phyloP scores from a whole-genome alignment of 1,140 invertebrate species.

The Drosophila pseudoananassae region DNA sequence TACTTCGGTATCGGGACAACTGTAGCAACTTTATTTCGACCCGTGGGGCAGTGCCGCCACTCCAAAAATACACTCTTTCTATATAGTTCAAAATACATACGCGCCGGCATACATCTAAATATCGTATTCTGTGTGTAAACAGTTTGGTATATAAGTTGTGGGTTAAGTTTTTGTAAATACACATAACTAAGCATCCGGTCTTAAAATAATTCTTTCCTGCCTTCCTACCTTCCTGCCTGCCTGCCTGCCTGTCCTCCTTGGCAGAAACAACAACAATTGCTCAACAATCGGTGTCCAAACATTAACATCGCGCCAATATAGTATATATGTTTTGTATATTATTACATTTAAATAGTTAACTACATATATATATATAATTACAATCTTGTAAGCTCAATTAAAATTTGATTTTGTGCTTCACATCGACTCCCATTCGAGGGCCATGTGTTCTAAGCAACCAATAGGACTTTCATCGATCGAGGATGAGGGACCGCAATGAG shows the following conservation, averaged over 20 bases:
- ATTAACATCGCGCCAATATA: constrained; percentile 5
- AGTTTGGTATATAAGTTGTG: constrained; percentile 22
- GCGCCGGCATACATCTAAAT: constrained; percentile 27
- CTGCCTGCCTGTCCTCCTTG: not conserved
- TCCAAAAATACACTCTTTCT: constrained; percentile 33
- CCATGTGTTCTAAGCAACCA: constrained; percentile 15
- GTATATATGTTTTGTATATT: constrained; percentile 12
- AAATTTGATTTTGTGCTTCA: constrained; percentile 53
- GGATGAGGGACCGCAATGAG: too few relatives aligned
- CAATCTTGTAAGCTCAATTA: constrained; percentile 53
- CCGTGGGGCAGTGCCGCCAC: constrained; percentile 9
- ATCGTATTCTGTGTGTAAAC: constrained; percentile 17
- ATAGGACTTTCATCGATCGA: not conserved
- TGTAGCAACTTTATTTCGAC: constrained; percentile 56
- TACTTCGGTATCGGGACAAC: constrained; percentile 14
- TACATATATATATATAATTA: constrained; percentile 54
- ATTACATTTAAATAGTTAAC: constrained; percentile 53
- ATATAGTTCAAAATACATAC: constrained; percentile 28
- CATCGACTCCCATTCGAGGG: constrained; percentile 26
- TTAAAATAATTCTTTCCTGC: not conserved
- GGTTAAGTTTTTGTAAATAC: constrained; percentile 37
- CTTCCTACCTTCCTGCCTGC: not conserved
- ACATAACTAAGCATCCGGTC: constrained; percentile 40
- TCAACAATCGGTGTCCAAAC: constrained; percentile 1
- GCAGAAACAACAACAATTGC: constrained; percentile 1